Conservation (phyloP, 2,113 vertebrate genomes). For the Cichladusa arquata region DNA sequence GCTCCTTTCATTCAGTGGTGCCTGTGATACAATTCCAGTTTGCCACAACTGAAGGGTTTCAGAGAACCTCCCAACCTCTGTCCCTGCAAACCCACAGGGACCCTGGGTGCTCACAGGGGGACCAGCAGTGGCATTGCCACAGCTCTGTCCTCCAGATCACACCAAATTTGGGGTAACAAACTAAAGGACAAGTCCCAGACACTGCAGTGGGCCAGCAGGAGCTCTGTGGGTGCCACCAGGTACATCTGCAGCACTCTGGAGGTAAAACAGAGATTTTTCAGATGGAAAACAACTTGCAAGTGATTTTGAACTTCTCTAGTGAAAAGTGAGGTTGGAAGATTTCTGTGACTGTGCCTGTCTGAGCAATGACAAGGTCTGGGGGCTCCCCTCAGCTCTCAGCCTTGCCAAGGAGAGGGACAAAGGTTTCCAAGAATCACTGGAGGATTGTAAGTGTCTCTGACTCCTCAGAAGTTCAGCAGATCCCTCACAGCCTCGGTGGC, state of each 20-base stretch:
- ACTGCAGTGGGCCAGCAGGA: background rate
- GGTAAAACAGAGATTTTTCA: background rate
- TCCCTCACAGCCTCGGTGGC: rapidly evolving
- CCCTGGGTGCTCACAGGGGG: background rate
- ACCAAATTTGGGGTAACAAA: rapidly evolving
- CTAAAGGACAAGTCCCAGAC: background rate
- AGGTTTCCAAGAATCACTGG: background rate
- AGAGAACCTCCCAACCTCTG: background rate
- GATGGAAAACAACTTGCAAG: background rate
- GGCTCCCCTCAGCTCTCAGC: background rate
- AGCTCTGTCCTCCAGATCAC: background rate
- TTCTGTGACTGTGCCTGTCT: rapidly evolving
- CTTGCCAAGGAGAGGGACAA: background rate
- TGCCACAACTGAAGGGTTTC: background rate
- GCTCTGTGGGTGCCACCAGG: background rate
- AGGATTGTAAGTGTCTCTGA: background rate
- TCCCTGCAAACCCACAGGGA: background rate
- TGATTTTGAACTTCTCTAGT: background rate
- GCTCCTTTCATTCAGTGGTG: slow-evolving; percentile 55
- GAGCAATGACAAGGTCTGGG: background rate
- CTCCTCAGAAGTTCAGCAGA: background rate
- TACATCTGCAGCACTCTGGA: background rate
- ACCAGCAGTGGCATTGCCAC: background rate
- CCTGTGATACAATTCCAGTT: background rate
- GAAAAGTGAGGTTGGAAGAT: background rate